Evolutionary conservation across 2,797 vertebrate genomes (phyloP).

Genomic region (Urophycis tenuis): DNA sequence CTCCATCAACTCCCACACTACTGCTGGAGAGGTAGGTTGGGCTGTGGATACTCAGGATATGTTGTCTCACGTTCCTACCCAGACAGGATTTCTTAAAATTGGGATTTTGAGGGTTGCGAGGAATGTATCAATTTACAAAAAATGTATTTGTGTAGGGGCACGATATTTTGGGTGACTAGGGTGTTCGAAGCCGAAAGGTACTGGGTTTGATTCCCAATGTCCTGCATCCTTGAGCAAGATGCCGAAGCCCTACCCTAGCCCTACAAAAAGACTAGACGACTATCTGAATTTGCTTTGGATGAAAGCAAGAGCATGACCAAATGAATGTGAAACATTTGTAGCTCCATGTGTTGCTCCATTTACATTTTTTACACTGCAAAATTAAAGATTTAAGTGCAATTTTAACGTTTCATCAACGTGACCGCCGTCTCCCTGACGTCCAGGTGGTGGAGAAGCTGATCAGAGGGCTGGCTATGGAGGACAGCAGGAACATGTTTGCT

Average conservation of each 20-base stretch:
- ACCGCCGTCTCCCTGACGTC: neutral
- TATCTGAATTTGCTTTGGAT: neutral
- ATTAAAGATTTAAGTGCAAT: neutral
- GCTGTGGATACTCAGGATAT: neutral
- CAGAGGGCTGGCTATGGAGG: conserved; percentile 87
- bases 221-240: neutral
- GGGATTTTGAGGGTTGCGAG: no score
- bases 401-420: neutral
- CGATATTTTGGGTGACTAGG: neutral
- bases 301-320: neutral
- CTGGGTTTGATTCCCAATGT: conserved; percentile 4
- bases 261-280: no score
- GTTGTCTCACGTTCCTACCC: neutral
- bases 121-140: neutral
- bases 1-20: conserved; percentile 91
- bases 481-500: conserved; percentile 91
- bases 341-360: neutral
- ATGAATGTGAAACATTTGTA: neutral
- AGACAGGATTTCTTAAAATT: no score
- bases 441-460: conserved; percentile 93
- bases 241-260: neutral
- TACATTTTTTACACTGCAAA: neutral
- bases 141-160: neutral
- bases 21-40: conserved; percentile 79
- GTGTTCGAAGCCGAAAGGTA: neutral